phyloP scores from a whole-genome alignment of 2,888 invertebrate species.

The Melangyna quadrimaculata region DNA sequence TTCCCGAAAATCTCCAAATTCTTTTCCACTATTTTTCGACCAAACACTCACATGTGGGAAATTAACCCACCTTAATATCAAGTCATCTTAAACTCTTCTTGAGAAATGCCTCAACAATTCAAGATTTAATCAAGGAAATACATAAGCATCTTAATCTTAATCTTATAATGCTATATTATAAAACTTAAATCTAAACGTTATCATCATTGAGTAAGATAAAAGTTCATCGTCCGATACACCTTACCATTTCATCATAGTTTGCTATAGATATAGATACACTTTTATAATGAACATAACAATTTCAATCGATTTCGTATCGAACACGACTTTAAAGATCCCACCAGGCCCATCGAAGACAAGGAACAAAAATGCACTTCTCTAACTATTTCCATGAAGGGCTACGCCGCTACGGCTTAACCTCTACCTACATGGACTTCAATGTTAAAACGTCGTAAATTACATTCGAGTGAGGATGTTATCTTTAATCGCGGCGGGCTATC shows the following conservation, averaged over 20 bases:
- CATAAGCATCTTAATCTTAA: background rate
- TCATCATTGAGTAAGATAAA: background rate
- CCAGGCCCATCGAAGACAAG: background rate
- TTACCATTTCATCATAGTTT: background rate
- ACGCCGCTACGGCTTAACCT: too few species aligned
- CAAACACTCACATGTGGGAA: background rate
- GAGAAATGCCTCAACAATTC: background rate
- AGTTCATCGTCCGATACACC: slow-evolving; percentile 24
- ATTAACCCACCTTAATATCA: background rate
- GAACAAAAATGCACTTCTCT: background rate
- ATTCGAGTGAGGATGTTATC: slow-evolving; percentile 69
- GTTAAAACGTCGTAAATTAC: slow-evolving; percentile 68
- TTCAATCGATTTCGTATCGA: slow-evolving; percentile 3
- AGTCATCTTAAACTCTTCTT: background rate
- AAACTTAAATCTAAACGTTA: background rate
- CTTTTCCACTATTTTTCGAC: too few species aligned
- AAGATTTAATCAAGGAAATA: slow-evolving; percentile 6
- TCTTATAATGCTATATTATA: background rate
- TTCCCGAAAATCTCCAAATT: too few species aligned
- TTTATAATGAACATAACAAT: slow-evolving; percentile 12
- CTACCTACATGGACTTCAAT: slow-evolving; percentile 61
- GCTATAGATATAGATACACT: background rate
- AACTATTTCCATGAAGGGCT: too few species aligned
- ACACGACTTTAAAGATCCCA: slow-evolving; percentile 11
- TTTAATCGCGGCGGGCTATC: slow-evolving; percentile 66